Base-by-base conservation (phyloP, 1,140 invertebrate genomes). In the Andrena cerasifolii region DNA sequence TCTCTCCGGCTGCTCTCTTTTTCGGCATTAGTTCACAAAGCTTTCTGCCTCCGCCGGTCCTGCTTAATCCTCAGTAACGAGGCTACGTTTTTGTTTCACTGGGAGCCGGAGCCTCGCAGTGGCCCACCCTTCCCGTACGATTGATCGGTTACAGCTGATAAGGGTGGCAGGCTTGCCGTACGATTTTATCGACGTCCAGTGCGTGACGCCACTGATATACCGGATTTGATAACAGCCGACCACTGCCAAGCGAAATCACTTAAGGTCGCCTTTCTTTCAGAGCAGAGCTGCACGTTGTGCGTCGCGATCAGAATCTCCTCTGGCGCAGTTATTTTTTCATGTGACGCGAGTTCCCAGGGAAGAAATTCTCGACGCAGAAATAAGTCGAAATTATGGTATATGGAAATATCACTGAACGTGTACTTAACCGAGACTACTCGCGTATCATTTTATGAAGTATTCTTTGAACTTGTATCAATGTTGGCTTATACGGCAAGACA, bases 11-110 rank as follows among this genome's bases (percentile, higher is more conserved):
- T 58, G 28, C 18, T 36, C 33, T 14, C 16, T 54, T 58, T 45
- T 31, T 67, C 33, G 10, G 58, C 61, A 79, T 71, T 80, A 63
- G 58, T 54, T 54, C 72, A 36, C 18, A 33, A 33, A 78, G 36
- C 70, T 84, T 81, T 78, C 71, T 71, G 63, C 51, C 31, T 53
- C 24, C 26, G 31, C 63, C 33, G 63, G 47, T 36, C 36, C 73
- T 49, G 80, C 80, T 76, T 84, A 84, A 84, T 71, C 81, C 82
- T 18, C 73, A n/a, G 62, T 80, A 84, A 85, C 83, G 73, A 84
- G 83, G 78, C 67, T 68, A 68, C 31, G 73, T 73, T 76, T 84
- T 83, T 84, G 83, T 84, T 85, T 84, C 82, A 63, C 74, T 36
- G 49, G 24, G 43, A 51, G 53, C 71, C 47, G 47, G 26, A 54